Base-by-base conservation (phyloP, 2,113 vertebrate genomes). In the Corythoichthys haematopterus region DNA sequence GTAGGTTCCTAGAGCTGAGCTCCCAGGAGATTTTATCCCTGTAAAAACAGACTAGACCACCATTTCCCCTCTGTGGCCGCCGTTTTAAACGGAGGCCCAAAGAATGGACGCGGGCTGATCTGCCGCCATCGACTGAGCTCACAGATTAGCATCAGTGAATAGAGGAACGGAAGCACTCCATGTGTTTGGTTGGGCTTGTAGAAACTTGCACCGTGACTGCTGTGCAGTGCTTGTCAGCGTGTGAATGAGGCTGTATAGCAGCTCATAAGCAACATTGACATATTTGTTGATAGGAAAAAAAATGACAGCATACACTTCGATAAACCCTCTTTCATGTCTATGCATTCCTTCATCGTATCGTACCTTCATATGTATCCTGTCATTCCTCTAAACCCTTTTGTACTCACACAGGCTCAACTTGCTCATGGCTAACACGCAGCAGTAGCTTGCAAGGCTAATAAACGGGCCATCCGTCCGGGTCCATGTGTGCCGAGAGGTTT, bases 61-160 rank as follows among this genome's bases (percentile, higher is more conserved):
- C 71, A 67, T 72, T 80, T 78, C 78, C 64, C 64, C 75, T 59
- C 56, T 63, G 77, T 84, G 67, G 59, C 73, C 66, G 58, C 10
- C 65, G 51, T 15, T 43, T 43, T n/a, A 43, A 52, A 62, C 1
- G 0, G 45, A 58, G 38, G 50, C 67, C 28, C 43, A 61, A 58
- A n/a, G 51, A 43, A 38, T 28, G 47, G 43, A 65, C 40, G 12
- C 62, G 38, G 64, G 59, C 48, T 53, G 55, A 20, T 62, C 69
- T 72, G 45, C 65, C 48, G 66, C 77, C 36, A 16, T 57, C 35
- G n/a, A 65, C 70, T 67, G 72, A 79, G 70, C 67, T 63, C 76
- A 70, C 75, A 87, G 83, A 88, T 88, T 84, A 90, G 84, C 62
- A 36, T 58, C 60, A 33, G 47, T 82, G 78, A 88, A 85, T 83